Conservation (phyloP, 2,113 vertebrate species). For the Macroglossus sobrinus region DNA sequence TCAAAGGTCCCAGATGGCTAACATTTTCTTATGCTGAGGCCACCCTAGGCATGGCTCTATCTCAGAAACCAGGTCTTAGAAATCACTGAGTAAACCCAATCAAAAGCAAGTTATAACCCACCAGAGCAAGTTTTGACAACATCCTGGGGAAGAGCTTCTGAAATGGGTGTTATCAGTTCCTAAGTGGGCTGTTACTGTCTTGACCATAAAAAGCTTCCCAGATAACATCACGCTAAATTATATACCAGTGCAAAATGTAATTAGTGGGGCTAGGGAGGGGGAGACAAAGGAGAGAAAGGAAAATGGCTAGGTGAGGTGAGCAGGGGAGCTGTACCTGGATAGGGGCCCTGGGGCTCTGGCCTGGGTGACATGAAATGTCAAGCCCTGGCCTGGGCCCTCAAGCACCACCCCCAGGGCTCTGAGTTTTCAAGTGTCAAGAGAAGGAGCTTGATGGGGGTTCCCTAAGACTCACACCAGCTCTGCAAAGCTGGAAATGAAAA, state of each 20-base stretch:
- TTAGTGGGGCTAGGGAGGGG: background rate
- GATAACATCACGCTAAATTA: constrained; percentile 47
- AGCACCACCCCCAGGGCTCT: background rate
- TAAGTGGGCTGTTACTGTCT: background rate
- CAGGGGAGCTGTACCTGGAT: background rate
- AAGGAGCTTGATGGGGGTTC: background rate
- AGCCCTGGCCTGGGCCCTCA: background rate
- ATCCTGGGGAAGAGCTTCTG: background rate
- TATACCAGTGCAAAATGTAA: constrained; percentile 29
- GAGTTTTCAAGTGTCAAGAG: background rate
- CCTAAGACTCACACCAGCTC: background rate
- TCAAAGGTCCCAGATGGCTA: background rate
- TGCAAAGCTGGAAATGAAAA: background rate
- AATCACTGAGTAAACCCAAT: constrained; percentile 20
- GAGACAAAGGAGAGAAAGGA: background rate
- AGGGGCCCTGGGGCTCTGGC: background rate
- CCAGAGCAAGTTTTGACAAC: constrained; percentile 20
- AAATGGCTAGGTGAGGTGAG: background rate
- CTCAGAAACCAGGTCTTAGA: constrained; percentile 31
- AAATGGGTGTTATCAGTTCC: constrained; percentile 20
- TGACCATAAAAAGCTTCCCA: constrained; percentile 52
- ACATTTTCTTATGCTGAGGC: background rate
- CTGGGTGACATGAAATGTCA: background rate
- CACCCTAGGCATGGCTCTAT: background rate
- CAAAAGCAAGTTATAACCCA: constrained; percentile 8